Base-by-base conservation (phyloP, 2,113 vertebrate genomes). In the Poecilia latipinna region DNA sequence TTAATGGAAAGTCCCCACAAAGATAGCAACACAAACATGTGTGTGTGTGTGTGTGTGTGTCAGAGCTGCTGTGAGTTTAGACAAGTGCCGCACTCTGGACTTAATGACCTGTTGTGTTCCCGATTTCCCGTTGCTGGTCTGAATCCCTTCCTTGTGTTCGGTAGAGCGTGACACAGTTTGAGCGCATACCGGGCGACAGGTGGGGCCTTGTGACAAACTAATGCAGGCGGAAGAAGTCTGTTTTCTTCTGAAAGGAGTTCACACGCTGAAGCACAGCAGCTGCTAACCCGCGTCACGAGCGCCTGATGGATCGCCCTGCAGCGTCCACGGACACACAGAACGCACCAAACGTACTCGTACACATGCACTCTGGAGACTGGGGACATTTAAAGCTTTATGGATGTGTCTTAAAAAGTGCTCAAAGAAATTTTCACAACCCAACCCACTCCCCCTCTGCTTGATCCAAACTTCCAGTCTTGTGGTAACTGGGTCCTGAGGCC, bases 181-280 rank as follows among this genome's bases (percentile, higher is more conserved):
- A 79, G 72, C n/a, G 44, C 66, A 62, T 48, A 65, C 65, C 72
- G 31, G 79, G 26, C 79, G 84, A 79, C 82, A 89, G 86, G 74
- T 85, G 28, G 65, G 32, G 61, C 57, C 73, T 68, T 65, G 76
- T 80, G 86, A 88, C 79, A 67, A 79, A 82, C 75, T 60, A 51
- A 75, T 35, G 78, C 81, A 75, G 77, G 78, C 82, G 77, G 63
- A 80, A 83, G 76, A 84, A 84, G 86, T 81, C 54, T 33, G 48
- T 60, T 66, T 54, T 66, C 74, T 86, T 86, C 63, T 62, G 78
- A 79, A 63, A 75, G 35, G 48, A 67, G 64, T 78, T 72, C 7
- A 62, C 8, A 15, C 26, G 32, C 69, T 77, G 78, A 64, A 82
- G 73, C 24, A 7, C 75, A 28, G 37, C 79, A 88, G 73, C 82